A percentile compares a stretch with the other conserved stretches of the same genome.
Conservation (phyloP, 1,140 invertebrate species). For the Zaprionus lachaisei region DNA sequence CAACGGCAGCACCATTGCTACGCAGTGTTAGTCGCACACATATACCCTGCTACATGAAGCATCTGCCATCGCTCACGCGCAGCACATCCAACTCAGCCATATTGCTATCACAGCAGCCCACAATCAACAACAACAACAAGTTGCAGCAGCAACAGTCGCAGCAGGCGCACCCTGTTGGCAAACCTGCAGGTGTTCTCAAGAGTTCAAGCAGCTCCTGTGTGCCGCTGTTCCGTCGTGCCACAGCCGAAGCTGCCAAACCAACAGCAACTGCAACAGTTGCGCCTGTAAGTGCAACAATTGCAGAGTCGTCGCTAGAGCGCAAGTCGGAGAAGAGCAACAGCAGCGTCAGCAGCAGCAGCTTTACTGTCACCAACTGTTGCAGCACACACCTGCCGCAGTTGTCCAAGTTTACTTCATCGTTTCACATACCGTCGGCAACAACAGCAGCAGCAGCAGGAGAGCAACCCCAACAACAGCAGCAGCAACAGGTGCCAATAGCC, state of each 20-base stretch:
- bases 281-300: conserved; percentile 32
- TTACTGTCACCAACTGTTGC: conserved; percentile 80
- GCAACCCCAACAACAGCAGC: conserved; percentile 29
- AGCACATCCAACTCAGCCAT: conserved; percentile 82
- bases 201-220: conserved; percentile 65
- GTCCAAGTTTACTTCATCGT: conserved; percentile 81
- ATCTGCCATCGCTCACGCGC: conserved; percentile 73
- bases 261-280: conserved; percentile 13
- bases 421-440: conserved; percentile 69
- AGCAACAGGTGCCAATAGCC: conserved; percentile 40
- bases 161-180: conserved; percentile 13
- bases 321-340: conserved; percentile 83
- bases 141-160: not conserved
- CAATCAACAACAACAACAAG: conserved; percentile 10
- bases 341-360: conserved; percentile 77
- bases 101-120: conserved; percentile 43
- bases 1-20: conserved; percentile 25
- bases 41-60: conserved; percentile 83
- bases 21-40: conserved; percentile 76
- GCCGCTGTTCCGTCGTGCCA: conserved; percentile 62
- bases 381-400: conserved; percentile 79
- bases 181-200: conserved; percentile 50
- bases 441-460: conserved; percentile 22
- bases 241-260: conserved; percentile 30
- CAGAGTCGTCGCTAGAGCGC: conserved; percentile 62